Evolutionary conservation across 2,888 invertebrate genomes (phyloP), one percentile per base, ranked within the genome.

Genomic region (Brachypalpus laphriformis): DNA sequence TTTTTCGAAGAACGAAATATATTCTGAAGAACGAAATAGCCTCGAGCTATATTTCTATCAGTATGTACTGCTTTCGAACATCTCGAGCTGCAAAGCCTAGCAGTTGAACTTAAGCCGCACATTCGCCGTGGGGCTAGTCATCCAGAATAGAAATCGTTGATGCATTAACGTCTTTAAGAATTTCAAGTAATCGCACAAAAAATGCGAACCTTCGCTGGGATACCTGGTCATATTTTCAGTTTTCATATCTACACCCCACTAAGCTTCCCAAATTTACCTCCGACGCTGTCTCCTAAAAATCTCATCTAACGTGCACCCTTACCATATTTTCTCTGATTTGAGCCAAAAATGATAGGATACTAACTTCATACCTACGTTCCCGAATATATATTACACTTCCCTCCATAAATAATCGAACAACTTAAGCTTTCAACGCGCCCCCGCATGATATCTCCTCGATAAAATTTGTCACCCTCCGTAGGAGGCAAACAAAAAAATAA

Each of bases 391-490:
- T 47, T 31, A 47, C 18, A 16, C 16, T 7, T 42, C 11, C 31
- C n/a, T 18, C 20, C 47, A 47, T 28, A 51, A 74, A 51, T 37
- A 59, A 37, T 49, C 59, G 57, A 72, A 51, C 42, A 75, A 56
- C 65, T 75, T 56, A 49, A 65, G 34, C 54, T 65, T 49, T 57
- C 49, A 25, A 45, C 40, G 16, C 18, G 16, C 16, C 16, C 40
- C 7, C 47, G 9, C 9, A 57, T 37, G 65, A 75, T 65, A 65
- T 49, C n/a, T n/a, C 25, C 7, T 57, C 66, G 25, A 47, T 57
- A 66, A 57, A 75, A 75, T 66, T 56, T 66, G 66, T 75, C 75
- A 47, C 75, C 66, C 16, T 47, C 20, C 18, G 31, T 31, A 63
- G 18, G 16, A 40, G n/a, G 20, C 18, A 22, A 25, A 37, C 28